These are phyloP conservation scores for Cheilosia urbana DNA, from an alignment of 2,888 invertebrate genomes.

Conservation along the genomic window DNA sequence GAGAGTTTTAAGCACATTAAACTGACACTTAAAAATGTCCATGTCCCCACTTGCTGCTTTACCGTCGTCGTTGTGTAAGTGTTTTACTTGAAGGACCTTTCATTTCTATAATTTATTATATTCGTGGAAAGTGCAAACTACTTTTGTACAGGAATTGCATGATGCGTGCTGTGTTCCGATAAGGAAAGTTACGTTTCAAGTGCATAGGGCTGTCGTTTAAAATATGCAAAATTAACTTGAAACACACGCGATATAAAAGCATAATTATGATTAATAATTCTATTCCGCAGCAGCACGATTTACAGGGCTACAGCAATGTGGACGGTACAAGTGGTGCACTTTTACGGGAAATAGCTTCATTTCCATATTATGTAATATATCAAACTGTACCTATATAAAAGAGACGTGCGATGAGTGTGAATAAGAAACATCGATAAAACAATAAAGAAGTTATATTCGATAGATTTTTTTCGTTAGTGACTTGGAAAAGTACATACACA, in stretches of 20 bases:
- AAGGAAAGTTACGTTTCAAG: slow-evolving; percentile 62
- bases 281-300: slow-evolving; percentile 3
- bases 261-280: slow-evolving; percentile 68
- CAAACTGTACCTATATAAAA: too few species aligned
- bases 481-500: too few species aligned
- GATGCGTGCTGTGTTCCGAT: slow-evolving; percentile 68
- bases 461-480: too few species aligned
- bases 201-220: slow-evolving; percentile 59
- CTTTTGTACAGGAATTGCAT: slow-evolving; percentile 56
- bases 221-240: slow-evolving; percentile 66
- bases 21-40: slow-evolving; percentile 56
- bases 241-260: slow-evolving; percentile 58
- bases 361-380: too few species aligned
- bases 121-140: slow-evolving; percentile 62
- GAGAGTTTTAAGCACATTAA: slow-evolving; percentile 26
- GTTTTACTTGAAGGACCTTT: slow-evolving; percentile 33
- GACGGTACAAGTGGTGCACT: background rate
- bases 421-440: too few species aligned
- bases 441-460: too few species aligned
- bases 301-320: background rate
- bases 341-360: background rate
- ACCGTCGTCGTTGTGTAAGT: slow-evolving; percentile 13
- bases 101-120: slow-evolving; percentile 63
- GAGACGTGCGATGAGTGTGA: too few species aligned
- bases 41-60: slow-evolving; percentile 27